Percentiles rank a stretch among this genome's conserved stretches.
These are phyloP conservation scores for Leptopilina drosophilae DNA, from an alignment of 2,888 invertebrate species.

Conservation along the genomic window DNA sequence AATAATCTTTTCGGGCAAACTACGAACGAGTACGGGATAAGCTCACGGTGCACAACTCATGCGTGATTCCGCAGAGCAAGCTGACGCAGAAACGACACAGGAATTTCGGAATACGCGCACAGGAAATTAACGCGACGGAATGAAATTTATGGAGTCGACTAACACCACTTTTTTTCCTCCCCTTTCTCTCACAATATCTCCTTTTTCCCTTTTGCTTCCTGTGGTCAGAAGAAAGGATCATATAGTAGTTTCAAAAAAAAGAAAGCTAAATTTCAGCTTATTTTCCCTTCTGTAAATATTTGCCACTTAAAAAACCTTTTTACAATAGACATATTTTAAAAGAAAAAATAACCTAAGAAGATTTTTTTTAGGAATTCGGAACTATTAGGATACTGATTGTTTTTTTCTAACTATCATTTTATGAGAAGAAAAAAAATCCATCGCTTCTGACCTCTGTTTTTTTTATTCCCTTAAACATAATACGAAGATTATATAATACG, in stretches of 20 bases:
- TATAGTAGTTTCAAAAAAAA: conserved; percentile 26
- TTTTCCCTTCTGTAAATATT: conserved; percentile 35
- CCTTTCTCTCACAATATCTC: neutral
- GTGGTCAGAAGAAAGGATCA: conserved; percentile 35
- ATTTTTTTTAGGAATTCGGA: too few relatives aligned
- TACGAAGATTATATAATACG: conserved; percentile 23
- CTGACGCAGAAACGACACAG: conserved; percentile 55
- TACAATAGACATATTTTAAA: too few relatives aligned
- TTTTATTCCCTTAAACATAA: conserved; percentile 30
- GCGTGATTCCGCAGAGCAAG: conserved; percentile 59
- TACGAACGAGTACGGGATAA: conserved; percentile 25
- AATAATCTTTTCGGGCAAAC: conserved; percentile 38
- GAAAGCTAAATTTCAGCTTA: conserved; percentile 17
- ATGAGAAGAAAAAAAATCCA: neutral
- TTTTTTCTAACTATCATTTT: neutral
- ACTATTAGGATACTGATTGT: neutral
- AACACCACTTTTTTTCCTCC: neutral
- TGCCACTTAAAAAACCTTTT: conserved; percentile 19
- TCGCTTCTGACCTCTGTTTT: conserved; percentile 22
- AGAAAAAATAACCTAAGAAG: too few relatives aligned
- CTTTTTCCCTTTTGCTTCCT: neutral
- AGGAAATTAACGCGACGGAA: conserved; percentile 42
- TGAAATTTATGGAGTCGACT: conserved; percentile 41
- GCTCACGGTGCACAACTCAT: conserved; percentile 47
- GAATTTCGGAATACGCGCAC: conserved; percentile 33